Evolutionary conservation across 2,113 vertebrate genomes (phyloP), one percentile per base, ranked within the genome.

Genomic region (Dissostichus mawsoni): DNA sequence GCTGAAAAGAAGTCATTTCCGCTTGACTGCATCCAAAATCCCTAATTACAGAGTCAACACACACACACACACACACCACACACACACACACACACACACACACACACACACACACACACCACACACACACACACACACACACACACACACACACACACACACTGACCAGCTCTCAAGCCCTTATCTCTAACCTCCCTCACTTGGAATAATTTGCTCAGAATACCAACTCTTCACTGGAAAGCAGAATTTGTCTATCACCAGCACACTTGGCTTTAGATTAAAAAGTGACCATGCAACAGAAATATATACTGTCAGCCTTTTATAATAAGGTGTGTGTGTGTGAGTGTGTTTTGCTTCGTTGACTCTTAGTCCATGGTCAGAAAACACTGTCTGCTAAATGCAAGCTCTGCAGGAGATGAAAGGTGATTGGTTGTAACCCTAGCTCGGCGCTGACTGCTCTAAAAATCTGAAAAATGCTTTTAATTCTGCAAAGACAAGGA

Each of bases 21-120:
- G 17, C 79, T 76, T 6, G 9, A 48, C 56, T 69, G 72, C 82
- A 66, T 80, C 73, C 76, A 65, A 70, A 88, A 88, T 82, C 79
- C 72, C 72, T 80, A 85, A 88, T 88, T 83, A 76, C 64, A 70
- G 44, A 85, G 59, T 74, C 69, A 62, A 52, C 29, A 53, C 71
- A 47, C 11, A 59, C 3, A 2, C 64, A 67, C 68, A 44, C 76
- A 57, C 64, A 25, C 53, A 62, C 66, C 55, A 61, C 47, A 67
- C 61, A 45, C 1, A 69, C 44, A 63, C 71, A 57, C 78, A 66
- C 61, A 36, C 58, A 53, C 61, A 36, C 51, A 51, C 58, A 58
- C 51, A 65, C 63, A 80, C 69, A 75, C 72, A 52, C 79, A 69
- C 57, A 33, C 48, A 58, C 61, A 47, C 41, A 65, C 18, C 18